A percentile compares a stretch with the other conserved stretches of the same genome.
phyloP scores from a whole-genome alignment of 1,140 invertebrate species.

The Lerema accius region DNA sequence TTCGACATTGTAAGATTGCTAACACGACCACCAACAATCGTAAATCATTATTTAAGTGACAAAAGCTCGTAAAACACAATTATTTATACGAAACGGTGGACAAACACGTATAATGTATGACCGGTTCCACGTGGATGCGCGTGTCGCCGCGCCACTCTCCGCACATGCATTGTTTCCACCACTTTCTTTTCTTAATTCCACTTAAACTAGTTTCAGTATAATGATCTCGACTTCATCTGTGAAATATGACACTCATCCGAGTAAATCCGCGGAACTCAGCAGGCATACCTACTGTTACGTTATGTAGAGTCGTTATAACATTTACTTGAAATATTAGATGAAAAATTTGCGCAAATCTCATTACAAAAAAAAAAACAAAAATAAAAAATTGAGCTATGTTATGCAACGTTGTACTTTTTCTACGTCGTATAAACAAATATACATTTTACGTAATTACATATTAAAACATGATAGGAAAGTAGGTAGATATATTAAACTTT shows the following conservation, averaged over 20 bases:
- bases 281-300: not conserved
- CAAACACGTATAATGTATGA: constrained; percentile 37
- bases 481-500: too few species aligned
- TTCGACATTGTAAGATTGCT: not conserved
- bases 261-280: not conserved
- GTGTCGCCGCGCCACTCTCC: constrained; percentile 32
- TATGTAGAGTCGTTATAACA: too few species aligned
- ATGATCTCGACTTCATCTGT: constrained; percentile 38
- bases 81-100: constrained; percentile 24
- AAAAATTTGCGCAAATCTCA: too few species aligned
- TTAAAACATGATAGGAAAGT: too few species aligned
- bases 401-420: too few species aligned
- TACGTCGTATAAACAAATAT: too few species aligned
- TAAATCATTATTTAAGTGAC: constrained; percentile 1
- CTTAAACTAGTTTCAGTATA: constrained; percentile 39
- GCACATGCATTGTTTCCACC: constrained; percentile 46
- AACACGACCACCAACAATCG: not conserved
- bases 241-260: constrained; percentile 44
- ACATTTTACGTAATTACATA: too few species aligned
- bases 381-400: too few species aligned
- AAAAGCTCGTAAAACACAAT: constrained; percentile 26
- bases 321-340: too few species aligned
- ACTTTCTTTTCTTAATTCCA: constrained; percentile 62
- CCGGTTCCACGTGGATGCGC: constrained; percentile 46
- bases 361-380: too few species aligned